Evolutionary conservation across 2,888 invertebrate genomes (phyloP).

Genomic region (Silvanus unidentatus): DNA sequence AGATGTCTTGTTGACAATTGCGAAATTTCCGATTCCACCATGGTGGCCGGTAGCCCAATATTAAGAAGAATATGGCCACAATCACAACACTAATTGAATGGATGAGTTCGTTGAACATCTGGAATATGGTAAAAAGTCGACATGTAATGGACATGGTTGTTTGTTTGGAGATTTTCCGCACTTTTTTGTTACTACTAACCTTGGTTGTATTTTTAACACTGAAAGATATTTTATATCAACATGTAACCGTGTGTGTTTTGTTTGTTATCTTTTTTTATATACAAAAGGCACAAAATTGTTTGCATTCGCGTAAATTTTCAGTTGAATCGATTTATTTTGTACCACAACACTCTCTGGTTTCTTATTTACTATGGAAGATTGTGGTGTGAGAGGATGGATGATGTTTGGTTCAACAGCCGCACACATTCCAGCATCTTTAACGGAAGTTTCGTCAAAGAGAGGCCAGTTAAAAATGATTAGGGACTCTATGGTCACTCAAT

Average conservation of each 20-base stretch:
- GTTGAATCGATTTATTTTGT: too few relatives aligned
- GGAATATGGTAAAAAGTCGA: constrained; percentile 12
- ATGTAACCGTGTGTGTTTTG: constrained; percentile 4
- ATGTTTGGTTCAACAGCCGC: constrained; percentile 28
- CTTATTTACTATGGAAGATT: neutral
- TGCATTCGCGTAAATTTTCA: constrained; percentile 8
- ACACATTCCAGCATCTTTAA: constrained; percentile 25
- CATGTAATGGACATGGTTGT: constrained; percentile 5
- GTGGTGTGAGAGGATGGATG: constrained; percentile 5
- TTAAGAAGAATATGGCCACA: constrained; percentile 29
- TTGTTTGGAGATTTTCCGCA: constrained; percentile 6
- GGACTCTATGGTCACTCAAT: neutral
- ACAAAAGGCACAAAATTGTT: constrained; percentile 11
- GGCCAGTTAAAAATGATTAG: neutral
- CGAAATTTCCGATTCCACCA: constrained; percentile 30
- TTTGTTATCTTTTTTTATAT: constrained; percentile 11
- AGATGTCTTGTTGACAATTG: constrained; percentile 14
- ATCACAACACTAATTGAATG: constrained; percentile 25
- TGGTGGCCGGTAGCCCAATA: constrained; percentile 35
- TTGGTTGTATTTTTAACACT: constrained; percentile 20
- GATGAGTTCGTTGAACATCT: constrained; percentile 26
- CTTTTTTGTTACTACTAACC: constrained; percentile 21
- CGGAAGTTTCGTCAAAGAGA: constrained; percentile 22
- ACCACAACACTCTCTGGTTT: too few relatives aligned
- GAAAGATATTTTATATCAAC: constrained; percentile 18